A percentile compares a stretch with the other conserved stretches of the same genome.
phyloP scores from a whole-genome alignment of 2,113 vertebrate species.

The Fregata magnificens region DNA sequence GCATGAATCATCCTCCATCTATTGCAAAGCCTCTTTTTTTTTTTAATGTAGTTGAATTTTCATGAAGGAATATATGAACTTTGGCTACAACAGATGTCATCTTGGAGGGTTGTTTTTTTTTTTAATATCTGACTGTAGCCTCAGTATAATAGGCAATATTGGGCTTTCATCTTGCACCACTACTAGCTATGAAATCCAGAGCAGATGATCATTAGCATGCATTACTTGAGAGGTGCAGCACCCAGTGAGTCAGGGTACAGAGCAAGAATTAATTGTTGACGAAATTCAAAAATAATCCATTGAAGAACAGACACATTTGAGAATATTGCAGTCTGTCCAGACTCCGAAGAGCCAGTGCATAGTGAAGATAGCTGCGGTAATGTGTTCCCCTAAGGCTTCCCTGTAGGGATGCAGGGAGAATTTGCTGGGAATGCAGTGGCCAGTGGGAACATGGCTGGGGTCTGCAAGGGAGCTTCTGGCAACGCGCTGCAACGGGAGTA shows the following conservation, averaged over 20 bases:
- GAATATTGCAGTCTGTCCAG: neutral
- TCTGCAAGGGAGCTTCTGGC: neutral
- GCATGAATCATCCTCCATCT: slow-evolving; percentile 36
- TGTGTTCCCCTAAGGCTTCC: neutral
- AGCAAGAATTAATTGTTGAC: neutral
- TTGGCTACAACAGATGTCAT: slow-evolving; percentile 34
- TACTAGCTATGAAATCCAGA: neutral
- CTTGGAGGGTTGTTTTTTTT: neutral
- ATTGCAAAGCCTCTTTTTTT: neutral
- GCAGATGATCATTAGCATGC: slow-evolving; percentile 16
- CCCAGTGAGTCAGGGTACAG: neutral
- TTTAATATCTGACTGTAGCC: neutral
- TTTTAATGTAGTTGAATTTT: slow-evolving; percentile 15
- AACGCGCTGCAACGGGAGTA: neutral
- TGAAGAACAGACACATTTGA: neutral
- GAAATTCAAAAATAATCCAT: neutral
- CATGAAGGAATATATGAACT: slow-evolving; percentile 20
- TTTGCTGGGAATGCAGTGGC: neutral
- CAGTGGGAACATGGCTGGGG: neutral
- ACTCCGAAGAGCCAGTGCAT: neutral
- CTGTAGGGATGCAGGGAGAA: neutral
- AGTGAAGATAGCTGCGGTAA: neutral
- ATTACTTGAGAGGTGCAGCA: neutral
- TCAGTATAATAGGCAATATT: neutral
- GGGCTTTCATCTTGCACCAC: slow-evolving; percentile 1